Evolutionary conservation across 2,888 invertebrate genomes (phyloP).

Genomic region (Aphodius granarius): DNA sequence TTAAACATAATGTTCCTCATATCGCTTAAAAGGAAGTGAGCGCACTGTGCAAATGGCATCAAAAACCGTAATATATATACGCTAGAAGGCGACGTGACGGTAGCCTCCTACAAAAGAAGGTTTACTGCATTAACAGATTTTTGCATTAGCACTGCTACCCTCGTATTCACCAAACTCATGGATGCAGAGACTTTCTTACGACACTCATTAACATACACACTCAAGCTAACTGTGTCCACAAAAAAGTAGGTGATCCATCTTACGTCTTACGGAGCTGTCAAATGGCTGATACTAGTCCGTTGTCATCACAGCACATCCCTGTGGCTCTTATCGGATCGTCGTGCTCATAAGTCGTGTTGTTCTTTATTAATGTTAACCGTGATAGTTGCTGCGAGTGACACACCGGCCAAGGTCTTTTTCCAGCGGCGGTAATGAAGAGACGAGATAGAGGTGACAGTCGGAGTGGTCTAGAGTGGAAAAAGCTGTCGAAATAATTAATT

Average conservation of each 20-base stretch:
- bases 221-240: background rate
- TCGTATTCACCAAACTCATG: too few relatives aligned
- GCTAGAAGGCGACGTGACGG: too few relatives aligned
- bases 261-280: background rate
- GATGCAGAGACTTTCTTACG: background rate
- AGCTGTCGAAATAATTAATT: background rate
- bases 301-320: background rate
- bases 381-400: constrained; percentile 8
- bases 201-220: background rate
- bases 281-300: background rate
- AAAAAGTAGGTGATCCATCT: background rate
- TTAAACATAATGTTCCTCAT: too few relatives aligned
- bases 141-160: background rate
- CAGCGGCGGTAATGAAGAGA: background rate
- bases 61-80: too few relatives aligned
- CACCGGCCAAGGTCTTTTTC: background rate
- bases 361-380: constrained; percentile 11
- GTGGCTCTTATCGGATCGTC: constrained; percentile 1
- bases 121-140: too few relatives aligned
- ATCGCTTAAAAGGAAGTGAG: too few relatives aligned
- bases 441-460: background rate
- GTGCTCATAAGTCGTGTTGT: constrained; percentile 12
- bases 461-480: background rate
- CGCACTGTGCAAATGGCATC: too few relatives aligned
- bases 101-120: too few relatives aligned